Evolutionary conservation across 2,888 invertebrate species (phyloP).

Genomic region (Ectemnius cavifrons): DNA sequence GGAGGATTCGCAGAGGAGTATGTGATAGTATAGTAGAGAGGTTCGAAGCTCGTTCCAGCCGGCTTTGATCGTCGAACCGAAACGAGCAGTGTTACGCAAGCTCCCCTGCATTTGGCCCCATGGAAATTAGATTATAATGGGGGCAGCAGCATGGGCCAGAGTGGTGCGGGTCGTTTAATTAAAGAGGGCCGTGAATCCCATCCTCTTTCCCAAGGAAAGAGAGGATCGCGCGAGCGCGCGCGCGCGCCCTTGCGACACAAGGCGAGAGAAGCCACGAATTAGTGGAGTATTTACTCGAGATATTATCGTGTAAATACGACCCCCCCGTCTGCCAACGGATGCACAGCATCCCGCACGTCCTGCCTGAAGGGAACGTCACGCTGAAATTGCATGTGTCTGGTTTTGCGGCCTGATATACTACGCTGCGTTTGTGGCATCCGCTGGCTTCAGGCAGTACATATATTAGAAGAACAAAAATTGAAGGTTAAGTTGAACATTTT

Average conservation of each 20-base stretch:
- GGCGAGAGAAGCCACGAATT: neutral
- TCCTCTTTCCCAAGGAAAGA: slow-evolving; percentile 1
- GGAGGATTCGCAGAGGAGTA: slow-evolving; percentile 28
- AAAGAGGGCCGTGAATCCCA: slow-evolving; percentile 33
- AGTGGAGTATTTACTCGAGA: neutral
- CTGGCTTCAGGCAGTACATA: too few relatives aligned
- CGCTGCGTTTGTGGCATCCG: too few relatives aligned
- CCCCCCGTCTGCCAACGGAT: neutral
- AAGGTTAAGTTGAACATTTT: too few relatives aligned
- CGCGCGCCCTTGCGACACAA: neutral
- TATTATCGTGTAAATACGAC: neutral
- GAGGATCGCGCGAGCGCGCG: neutral
- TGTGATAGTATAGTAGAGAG: neutral
- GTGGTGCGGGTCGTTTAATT: slow-evolving; percentile 41
- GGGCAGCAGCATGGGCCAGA: slow-evolving; percentile 7
- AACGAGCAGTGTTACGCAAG: slow-evolving; percentile 47
- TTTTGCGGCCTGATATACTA: too few relatives aligned
- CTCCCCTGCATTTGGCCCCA: slow-evolving; percentile 34
- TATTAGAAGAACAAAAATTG: too few relatives aligned
- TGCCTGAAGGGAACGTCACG: too few relatives aligned
- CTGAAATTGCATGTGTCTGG: too few relatives aligned
- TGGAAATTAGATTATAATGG: slow-evolving; percentile 50
- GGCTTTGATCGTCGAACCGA: slow-evolving; percentile 57
- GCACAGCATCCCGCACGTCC: neutral
- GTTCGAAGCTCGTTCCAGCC: slow-evolving; percentile 22